Evolutionary conservation across 2,888 invertebrate genomes (phyloP), one percentile per base, ranked within the genome.

Genomic region (Perithous albicinctus): DNA sequence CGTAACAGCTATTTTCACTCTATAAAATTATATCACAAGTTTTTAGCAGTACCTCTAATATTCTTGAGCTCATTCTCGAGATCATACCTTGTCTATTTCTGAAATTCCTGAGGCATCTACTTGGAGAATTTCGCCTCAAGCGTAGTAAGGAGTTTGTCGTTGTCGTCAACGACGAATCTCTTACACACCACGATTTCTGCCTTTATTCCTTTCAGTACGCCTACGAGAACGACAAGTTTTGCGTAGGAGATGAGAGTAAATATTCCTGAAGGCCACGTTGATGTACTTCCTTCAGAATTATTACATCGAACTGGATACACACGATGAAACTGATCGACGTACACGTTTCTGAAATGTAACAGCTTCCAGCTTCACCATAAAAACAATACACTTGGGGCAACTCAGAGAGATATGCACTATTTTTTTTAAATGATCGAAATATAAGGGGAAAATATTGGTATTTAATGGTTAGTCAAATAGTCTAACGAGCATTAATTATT

Each of bases 11-110:
- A 41, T 41, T 63, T 38, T 63, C 20, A n/a, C 41, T 20, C 63
- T 38, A 12, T 63, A 12, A 20, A 63, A 41, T 23, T 41, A 23
- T 23, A 12, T 63, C n/a, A 3, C 23, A 63, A 63, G 63, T 63
- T 63, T 63, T 63, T 38, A 20, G 38, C 18, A 1, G 61, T 38
- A 38, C 5, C 12, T 12, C n/a, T n/a, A n/a, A n/a, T n/a, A n/a
- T n/a, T 2, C 64, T 43, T 43, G 15, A 46, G 56, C 43, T 72
- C 29, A 56, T 59, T 43, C 48, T 29, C 38, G 15, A 8, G 59
- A 72, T 72, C 54, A 29, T 70, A 70, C 20, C 29, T 63, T 35
- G 12, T 4, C 64, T 78, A 35, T 72, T 70, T 72, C n/a, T 35
- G 63, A 41, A 12, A 64, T 64, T 64, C 26, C 43, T 15, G 1